A percentile compares a stretch with the other conserved stretches of the same genome.
These are phyloP conservation scores for Rhynchonycteris naso DNA, from an alignment of 2,797 vertebrate species.

Conservation along the genomic window DNA sequence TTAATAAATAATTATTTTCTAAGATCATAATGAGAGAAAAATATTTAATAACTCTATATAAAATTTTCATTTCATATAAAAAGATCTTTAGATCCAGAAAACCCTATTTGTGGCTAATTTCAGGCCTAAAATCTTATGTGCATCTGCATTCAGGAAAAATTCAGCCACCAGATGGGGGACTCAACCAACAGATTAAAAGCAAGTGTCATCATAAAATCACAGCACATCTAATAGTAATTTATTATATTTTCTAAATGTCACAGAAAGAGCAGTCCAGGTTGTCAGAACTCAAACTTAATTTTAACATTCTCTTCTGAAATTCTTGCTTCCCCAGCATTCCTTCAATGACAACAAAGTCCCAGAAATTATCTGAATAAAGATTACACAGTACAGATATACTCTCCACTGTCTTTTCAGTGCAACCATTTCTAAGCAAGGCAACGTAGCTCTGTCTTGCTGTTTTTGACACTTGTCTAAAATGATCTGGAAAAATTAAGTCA, in stretches of 20 bases:
- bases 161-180: conserved; percentile 50
- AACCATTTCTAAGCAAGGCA: conserved; percentile 5
- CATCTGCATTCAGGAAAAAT: not conserved
- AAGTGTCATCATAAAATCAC: not conserved
- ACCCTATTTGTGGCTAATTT: not conserved
- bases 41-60: not conserved
- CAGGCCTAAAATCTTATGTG: not conserved
- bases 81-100: not conserved
- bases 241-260: not conserved
- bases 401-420: conserved; percentile 5
- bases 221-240: not conserved
- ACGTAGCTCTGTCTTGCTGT: not conserved
- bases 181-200: conserved; percentile 53
- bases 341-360: not conserved
- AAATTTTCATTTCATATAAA: not conserved
- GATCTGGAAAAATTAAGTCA: conserved; percentile 30
- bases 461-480: conserved; percentile 39
- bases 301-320: not conserved
- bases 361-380: conserved; percentile 25
- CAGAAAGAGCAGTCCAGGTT: not conserved
- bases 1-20: not conserved
- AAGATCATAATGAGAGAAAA: not conserved
- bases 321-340: not conserved
- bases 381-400: not conserved
- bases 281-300: conserved; percentile 1